Percentiles rank a stretch among this genome's conserved stretches.
Evolutionary conservation across 2,113 vertebrate genomes (phyloP).

Genomic region (Struthidea cinerea): DNA sequence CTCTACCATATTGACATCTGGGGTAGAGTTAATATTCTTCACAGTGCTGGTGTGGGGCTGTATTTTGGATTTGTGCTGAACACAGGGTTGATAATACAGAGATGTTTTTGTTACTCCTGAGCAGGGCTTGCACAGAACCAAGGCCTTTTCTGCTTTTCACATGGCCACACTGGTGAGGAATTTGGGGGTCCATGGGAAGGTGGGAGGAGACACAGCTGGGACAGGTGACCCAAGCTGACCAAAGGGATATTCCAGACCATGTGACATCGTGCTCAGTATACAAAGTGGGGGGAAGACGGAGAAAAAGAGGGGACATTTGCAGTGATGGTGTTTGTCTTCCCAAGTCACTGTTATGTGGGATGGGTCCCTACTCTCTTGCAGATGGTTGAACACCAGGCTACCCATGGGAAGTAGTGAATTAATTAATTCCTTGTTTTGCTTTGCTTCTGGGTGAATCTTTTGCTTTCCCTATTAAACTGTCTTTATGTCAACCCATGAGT

Average conservation of each 20-base stretch:
- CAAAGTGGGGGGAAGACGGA: neutral
- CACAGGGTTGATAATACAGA: neutral
- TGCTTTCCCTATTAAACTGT: neutral
- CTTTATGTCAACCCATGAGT: neutral
- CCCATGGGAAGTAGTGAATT: neutral
- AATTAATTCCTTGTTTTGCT: neutral
- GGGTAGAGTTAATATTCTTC: neutral
- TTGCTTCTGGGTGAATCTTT: neutral
- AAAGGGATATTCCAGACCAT: neutral
- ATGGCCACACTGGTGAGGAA: rapidly evolving
- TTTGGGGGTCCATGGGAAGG: rapidly evolving
- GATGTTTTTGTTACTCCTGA: neutral
- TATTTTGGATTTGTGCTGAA: neutral
- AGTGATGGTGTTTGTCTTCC: neutral
- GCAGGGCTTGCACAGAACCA: too few species aligned
- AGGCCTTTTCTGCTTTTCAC: neutral
- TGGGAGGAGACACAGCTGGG: neutral
- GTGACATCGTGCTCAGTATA: neutral
- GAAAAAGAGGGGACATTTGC: neutral
- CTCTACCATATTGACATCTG: too few species aligned
- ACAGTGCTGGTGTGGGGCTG: rapidly evolving
- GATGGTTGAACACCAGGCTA: neutral
- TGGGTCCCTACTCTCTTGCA: neutral
- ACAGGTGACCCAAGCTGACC: neutral
- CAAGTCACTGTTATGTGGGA: neutral